A percentile compares a stretch with the other conserved stretches of the same genome.
phyloP scores from a whole-genome alignment of 2,113 vertebrate genomes.

The Tyrannus savana region DNA sequence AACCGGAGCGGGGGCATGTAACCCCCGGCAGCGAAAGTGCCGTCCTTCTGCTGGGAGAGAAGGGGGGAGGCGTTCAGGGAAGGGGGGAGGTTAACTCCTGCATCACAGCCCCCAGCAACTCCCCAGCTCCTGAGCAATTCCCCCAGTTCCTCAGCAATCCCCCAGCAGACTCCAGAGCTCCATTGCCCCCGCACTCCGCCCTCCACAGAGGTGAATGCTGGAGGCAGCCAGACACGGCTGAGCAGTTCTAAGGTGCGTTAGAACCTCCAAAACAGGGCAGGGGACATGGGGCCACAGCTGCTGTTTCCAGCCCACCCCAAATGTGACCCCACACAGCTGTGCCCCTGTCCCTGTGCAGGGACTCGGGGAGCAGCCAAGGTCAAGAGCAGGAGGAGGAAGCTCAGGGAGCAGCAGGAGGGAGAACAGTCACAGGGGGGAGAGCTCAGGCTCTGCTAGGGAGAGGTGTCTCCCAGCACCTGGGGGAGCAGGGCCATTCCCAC shows the following conservation, averaged over 20 bases:
- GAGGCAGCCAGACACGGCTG: not conserved
- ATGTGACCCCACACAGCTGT: not conserved
- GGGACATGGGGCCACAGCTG: not conserved
- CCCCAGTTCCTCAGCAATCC: not conserved
- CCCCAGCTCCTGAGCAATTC: not conserved
- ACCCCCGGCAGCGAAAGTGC: constrained; percentile 93
- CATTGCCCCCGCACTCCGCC: rapidly evolving
- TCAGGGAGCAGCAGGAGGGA: not conserved
- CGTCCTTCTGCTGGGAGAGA: constrained; percentile 89
- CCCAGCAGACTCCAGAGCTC: not conserved
- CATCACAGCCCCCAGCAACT: not conserved
- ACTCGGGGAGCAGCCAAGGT: not conserved
- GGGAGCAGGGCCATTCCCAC: not conserved
- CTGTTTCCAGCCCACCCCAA: not conserved
- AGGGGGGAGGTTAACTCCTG: not conserved
- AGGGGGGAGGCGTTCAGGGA: not conserved
- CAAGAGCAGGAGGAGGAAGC: not conserved
- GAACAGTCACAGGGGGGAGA: not conserved
- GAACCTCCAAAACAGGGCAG: not conserved
- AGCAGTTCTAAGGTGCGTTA: not conserved
- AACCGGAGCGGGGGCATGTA: constrained; percentile 98
- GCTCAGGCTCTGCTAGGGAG: not conserved
- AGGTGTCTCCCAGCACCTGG: not conserved
- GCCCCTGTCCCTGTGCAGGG: not conserved
- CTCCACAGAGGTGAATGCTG: rapidly evolving